phyloP scores from a whole-genome alignment of 2,888 invertebrate species.

The Cacoxenus indagator region DNA sequence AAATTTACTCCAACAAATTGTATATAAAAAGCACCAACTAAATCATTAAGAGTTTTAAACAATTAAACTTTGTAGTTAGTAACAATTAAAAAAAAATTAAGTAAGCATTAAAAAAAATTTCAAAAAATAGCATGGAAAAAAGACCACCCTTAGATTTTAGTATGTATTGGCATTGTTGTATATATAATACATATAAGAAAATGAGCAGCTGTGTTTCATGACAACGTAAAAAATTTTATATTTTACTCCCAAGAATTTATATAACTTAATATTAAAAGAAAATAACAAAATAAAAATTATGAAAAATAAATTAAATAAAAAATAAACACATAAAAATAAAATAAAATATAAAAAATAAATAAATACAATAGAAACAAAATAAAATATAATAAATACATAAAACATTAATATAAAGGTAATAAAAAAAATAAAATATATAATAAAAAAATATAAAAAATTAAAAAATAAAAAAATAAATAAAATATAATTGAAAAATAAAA shows the following conservation, averaged over 20 bases:
- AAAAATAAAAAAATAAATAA: too few relatives aligned
- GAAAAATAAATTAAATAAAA: slow-evolving; percentile 9
- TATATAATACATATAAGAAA: too few relatives aligned
- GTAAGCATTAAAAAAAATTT: slow-evolving; percentile 45
- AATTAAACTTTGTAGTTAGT: slow-evolving; percentile 11
- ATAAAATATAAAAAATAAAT: too few relatives aligned
- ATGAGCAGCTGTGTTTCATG: slow-evolving; percentile 62
- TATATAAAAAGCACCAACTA: slow-evolving; percentile 62
- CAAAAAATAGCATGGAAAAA: slow-evolving; percentile 24
- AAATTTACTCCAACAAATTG: slow-evolving; percentile 41
- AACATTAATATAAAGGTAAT: too few relatives aligned
- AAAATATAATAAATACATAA: too few relatives aligned
- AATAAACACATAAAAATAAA: too few relatives aligned
- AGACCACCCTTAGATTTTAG: background rate
- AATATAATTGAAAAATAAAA: too few relatives aligned
- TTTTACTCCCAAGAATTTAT: too few relatives aligned
- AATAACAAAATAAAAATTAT: slow-evolving; percentile 22
- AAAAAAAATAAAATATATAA: too few relatives aligned
- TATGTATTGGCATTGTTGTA: slow-evolving; percentile 42
- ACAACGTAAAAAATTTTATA: slow-evolving; percentile 58
- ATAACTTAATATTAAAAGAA: background rate
- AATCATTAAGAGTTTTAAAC: slow-evolving; percentile 54
- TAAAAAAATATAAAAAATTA: too few relatives aligned
- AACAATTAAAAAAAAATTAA: slow-evolving; percentile 18
- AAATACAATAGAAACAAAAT: too few relatives aligned